Evolutionary conservation across 1,140 invertebrate species (phyloP).

Genomic region (Melitaea cinxia): DNA sequence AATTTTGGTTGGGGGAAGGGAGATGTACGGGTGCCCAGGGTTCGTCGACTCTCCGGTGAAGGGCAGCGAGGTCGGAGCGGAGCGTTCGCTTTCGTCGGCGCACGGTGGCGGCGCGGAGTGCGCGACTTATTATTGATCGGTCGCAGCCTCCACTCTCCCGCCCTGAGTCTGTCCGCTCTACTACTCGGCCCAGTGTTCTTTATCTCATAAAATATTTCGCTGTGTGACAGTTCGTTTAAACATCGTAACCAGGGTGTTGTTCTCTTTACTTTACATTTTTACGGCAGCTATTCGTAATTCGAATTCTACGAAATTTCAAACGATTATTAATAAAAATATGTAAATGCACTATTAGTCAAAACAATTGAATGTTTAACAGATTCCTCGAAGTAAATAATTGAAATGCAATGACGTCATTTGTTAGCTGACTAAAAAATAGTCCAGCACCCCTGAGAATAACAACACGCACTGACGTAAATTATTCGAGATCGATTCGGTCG

Average conservation of each 20-base stretch:
- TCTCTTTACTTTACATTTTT: slow-evolving; percentile 8
- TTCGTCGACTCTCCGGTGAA: slow-evolving; percentile 76
- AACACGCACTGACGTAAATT: background rate
- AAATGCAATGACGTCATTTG: background rate
- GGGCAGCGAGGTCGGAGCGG: slow-evolving; percentile 74
- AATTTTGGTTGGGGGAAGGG: slow-evolving; percentile 31
- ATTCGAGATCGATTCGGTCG: no score
- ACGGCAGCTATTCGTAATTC: background rate
- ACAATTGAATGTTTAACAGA: no score
- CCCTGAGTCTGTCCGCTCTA: slow-evolving; percentile 30
- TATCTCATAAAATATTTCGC: slow-evolving; percentile 36
- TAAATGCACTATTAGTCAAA: no score
- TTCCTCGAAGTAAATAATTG: background rate
- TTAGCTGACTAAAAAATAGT: background rate
- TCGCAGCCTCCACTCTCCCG: slow-evolving; percentile 58
- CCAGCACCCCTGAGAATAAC: background rate
- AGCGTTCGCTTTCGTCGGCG: slow-evolving; percentile 75
- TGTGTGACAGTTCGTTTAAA: slow-evolving; percentile 24
- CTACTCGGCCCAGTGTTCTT: slow-evolving; percentile 26
- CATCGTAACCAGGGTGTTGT: slow-evolving; percentile 19
- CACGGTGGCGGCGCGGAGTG: slow-evolving; percentile 49
- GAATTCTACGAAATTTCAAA: background rate
- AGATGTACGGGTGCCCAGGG: slow-evolving; percentile 48
- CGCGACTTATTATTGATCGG: slow-evolving; percentile 58
- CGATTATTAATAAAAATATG: background rate